These are phyloP conservation scores for Lycophotia porphyrea DNA, from an alignment of 2,888 invertebrate genomes.

Conservation along the genomic window DNA sequence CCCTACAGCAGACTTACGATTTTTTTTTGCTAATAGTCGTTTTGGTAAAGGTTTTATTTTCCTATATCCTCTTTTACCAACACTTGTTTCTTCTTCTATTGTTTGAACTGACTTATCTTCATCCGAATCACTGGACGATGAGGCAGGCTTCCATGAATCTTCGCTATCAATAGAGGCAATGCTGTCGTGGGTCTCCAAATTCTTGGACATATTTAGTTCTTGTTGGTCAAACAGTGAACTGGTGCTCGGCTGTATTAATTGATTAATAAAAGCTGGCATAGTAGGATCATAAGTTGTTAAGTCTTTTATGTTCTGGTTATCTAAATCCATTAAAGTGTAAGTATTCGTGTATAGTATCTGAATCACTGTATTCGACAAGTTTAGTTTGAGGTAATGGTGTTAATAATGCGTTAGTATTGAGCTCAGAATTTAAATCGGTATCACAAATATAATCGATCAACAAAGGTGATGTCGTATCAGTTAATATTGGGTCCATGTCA, in stretches of 20 bases:
- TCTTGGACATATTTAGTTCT: background rate
- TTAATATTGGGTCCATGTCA: conserved; percentile 29
- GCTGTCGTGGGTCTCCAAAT: background rate
- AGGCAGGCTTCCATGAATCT: conserved; percentile 14
- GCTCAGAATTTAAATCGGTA: conserved; percentile 26
- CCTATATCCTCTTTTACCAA: conserved; percentile 34
- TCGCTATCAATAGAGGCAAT: background rate
- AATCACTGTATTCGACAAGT: conserved; percentile 33
- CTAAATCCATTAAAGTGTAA: conserved; percentile 28
- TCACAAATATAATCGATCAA: conserved; percentile 29
- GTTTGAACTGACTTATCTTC: conserved; percentile 27
- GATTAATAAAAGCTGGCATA: background rate
- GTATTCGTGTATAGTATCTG: conserved; percentile 26
- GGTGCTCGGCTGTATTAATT: conserved; percentile 1
- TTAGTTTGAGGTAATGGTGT: conserved; percentile 21
- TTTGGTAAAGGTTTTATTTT: conserved; percentile 7
- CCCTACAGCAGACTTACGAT: no score
- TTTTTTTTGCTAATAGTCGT: background rate
- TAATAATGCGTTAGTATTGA: conserved; percentile 20
- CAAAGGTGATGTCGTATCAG: conserved; percentile 22
- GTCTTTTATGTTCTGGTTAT: conserved; percentile 25
- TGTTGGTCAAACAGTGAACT: background rate
- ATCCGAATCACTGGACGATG: conserved; percentile 31
- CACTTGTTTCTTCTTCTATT: conserved; percentile 39
- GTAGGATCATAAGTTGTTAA: conserved; percentile 6